These are phyloP conservation scores for Semnornis frantzii DNA, from an alignment of 2,113 vertebrate species.

Conservation along the genomic window DNA sequence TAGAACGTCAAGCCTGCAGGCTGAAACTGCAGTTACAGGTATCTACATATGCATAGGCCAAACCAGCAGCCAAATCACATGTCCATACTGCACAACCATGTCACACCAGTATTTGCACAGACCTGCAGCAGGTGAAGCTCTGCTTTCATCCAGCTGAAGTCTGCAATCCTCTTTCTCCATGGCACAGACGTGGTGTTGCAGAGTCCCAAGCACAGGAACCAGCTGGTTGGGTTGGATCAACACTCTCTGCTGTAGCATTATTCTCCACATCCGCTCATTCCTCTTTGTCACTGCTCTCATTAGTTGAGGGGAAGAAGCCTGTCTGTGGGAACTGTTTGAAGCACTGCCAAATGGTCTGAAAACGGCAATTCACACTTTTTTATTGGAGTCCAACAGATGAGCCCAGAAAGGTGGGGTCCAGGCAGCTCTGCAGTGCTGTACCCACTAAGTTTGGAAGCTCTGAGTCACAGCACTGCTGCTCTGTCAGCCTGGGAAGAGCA, in stretches of 20 bases:
- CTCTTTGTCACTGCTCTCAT: not conserved
- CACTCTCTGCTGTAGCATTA: not conserved
- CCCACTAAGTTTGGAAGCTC: not conserved
- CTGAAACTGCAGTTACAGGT: not conserved
- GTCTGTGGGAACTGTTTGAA: not conserved
- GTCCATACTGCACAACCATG: rapidly evolving
- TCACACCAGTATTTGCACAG: not conserved
- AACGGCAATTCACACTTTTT: not conserved
- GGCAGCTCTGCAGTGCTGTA: not conserved
- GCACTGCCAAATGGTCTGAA: not conserved
- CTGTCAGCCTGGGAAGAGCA: not conserved
- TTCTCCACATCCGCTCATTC: rapidly evolving
- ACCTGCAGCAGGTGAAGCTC: not conserved
- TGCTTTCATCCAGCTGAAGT: not conserved
- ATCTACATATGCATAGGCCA: not conserved
- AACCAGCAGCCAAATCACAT: not conserved
- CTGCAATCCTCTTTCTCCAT: too few species aligned
- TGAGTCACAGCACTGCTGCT: not conserved
- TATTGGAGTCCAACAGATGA: not conserved
- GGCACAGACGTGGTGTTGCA: not conserved
- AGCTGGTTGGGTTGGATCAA: not conserved
- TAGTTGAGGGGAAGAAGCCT: not conserved
- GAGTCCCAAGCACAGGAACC: not conserved
- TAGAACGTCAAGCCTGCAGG: not conserved
- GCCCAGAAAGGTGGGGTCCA: not conserved